phyloP scores from a whole-genome alignment of 2,797 vertebrate species.

The Oophaga sylvatica region DNA sequence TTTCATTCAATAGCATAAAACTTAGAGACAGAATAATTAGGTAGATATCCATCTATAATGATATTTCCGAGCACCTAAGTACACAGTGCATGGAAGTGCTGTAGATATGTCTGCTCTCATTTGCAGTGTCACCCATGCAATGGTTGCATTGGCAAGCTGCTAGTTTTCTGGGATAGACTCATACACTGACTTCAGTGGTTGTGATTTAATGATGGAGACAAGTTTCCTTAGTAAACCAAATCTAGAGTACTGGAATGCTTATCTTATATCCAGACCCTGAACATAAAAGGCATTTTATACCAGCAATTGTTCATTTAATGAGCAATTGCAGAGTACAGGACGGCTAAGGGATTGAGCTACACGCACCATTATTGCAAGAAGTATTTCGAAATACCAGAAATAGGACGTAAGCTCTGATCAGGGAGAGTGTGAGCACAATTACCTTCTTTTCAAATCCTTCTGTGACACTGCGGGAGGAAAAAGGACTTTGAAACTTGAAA shows the following conservation, averaged over 20 bases:
- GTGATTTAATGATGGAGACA: conserved; percentile 82
- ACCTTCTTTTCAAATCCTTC: conserved; percentile 99
- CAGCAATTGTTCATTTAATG: conserved; percentile 92
- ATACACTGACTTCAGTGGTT: conserved; percentile 80
- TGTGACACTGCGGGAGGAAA: conserved; percentile 99
- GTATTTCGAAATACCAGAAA: conserved; percentile 99
- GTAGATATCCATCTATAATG: background rate
- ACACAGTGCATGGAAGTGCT: background rate
- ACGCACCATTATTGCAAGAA: conserved; percentile 95
- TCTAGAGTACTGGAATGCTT: conserved; percentile 88
- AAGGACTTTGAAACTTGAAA: conserved; percentile 99
- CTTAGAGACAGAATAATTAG: background rate
- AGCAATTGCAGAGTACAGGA: conserved; percentile 90
- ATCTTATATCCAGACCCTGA: conserved; percentile 90
- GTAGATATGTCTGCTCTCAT: conserved; percentile 2
- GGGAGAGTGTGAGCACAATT: conserved; percentile 99
- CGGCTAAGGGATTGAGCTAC: conserved; percentile 88
- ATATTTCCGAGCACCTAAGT: background rate
- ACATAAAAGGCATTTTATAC: conserved; percentile 88
- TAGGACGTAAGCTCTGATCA: conserved; percentile 99
- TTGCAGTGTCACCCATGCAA: background rate
- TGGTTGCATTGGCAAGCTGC: conserved; percentile 66
- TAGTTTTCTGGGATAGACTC: conserved; percentile 79
- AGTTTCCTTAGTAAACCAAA: conserved; percentile 85
- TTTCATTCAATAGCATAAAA: background rate